phyloP scores from a whole-genome alignment of 2,113 vertebrate genomes.

The Sminthopsis crassicaudata region DNA sequence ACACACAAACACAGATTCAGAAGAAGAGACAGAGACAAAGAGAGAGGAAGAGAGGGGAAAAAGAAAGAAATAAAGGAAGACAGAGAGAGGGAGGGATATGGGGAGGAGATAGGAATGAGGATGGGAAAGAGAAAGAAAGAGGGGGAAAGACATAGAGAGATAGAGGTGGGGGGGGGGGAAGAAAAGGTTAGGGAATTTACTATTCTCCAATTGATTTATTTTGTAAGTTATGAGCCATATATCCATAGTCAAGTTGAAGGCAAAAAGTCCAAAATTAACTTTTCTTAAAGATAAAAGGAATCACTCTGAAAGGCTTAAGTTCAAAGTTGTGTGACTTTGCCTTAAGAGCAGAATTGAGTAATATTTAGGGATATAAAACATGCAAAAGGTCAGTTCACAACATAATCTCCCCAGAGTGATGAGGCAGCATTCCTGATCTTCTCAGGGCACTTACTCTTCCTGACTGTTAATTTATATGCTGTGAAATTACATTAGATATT shows the following conservation, averaged over 20 bases:
- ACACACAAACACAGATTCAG: too few relatives aligned
- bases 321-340: neutral
- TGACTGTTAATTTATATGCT: neutral
- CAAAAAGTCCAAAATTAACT: neutral
- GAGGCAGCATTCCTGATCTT: neutral
- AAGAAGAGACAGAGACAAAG: too few relatives aligned
- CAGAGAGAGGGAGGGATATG: too few relatives aligned
- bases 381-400: neutral
- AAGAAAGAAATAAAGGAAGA: too few relatives aligned
- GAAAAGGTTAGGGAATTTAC: neutral
- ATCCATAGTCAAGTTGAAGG: neutral
- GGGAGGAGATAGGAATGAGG: too few relatives aligned
- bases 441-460: neutral
- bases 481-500: neutral
- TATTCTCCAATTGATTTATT: neutral
- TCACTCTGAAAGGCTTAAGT: conserved; percentile 1
- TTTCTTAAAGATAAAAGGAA: conserved; percentile 13
- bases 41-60: too few relatives aligned
- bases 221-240: neutral
- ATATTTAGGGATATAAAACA: neutral
- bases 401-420: conserved; percentile 16
- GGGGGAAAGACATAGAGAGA: too few relatives aligned
- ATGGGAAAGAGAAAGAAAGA: rapidly evolving
- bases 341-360: neutral
- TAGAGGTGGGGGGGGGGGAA: neutral